Conservation (phyloP, 2,888 invertebrate species). For the Ditula angustiorana region DNA sequence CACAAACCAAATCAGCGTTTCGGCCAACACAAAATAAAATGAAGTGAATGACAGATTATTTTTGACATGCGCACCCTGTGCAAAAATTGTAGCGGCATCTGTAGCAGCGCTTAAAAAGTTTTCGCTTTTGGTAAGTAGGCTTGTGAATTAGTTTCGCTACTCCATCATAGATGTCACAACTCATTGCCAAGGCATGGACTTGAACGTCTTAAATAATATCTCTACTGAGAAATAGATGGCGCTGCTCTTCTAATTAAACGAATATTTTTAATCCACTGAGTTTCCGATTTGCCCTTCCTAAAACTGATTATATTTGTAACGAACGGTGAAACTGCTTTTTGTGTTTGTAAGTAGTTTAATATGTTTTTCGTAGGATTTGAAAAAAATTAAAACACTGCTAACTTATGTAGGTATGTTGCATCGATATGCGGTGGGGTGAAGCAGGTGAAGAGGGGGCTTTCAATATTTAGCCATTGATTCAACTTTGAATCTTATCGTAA, state of each 20-base stretch:
- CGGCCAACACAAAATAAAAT: slow-evolving; percentile 78
- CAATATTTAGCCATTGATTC: too few species aligned
- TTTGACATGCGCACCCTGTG: slow-evolving; percentile 80
- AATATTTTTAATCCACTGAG: too few species aligned
- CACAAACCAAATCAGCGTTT: slow-evolving; percentile 68
- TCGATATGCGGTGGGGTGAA: too few species aligned
- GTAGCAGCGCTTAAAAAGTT: background rate
- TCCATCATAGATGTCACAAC: slow-evolving; percentile 52
- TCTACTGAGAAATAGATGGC: slow-evolving; percentile 54
- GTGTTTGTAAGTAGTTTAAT: too few species aligned
- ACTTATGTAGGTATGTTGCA: too few species aligned
- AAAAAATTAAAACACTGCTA: too few species aligned
- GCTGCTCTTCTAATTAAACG: background rate
- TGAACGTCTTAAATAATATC: slow-evolving; percentile 5
- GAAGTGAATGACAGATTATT: slow-evolving; percentile 75
- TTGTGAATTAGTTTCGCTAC: slow-evolving; percentile 42
- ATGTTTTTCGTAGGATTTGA: too few species aligned
- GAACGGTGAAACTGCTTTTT: too few species aligned
- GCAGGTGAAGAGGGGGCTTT: too few species aligned
- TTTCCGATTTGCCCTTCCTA: too few species aligned
- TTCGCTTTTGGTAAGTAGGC: background rate
- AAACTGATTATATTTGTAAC: too few species aligned
- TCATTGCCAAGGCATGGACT: background rate
- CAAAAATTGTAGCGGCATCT: slow-evolving; percentile 60
- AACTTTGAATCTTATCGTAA: too few species aligned